Evolutionary conservation across 2,797 vertebrate species (phyloP).

Genomic region (Tragopan temminckii): DNA sequence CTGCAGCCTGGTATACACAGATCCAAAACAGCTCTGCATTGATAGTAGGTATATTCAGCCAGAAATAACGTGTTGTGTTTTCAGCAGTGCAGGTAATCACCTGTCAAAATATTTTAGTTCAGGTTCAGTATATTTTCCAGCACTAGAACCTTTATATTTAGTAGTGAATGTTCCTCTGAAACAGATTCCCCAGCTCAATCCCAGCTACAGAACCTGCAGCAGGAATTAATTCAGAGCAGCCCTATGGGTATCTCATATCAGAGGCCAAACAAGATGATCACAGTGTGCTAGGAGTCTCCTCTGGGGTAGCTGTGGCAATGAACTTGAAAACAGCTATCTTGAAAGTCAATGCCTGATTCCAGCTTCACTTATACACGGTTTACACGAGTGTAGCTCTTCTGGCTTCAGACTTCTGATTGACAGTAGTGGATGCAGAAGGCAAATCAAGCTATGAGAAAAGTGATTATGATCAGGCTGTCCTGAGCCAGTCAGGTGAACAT

Average conservation of each 20-base stretch:
- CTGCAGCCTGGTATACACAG: background rate
- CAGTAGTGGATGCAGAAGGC: background rate
- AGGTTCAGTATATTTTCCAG: constrained; percentile 14
- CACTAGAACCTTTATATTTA: background rate
- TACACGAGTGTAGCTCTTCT: constrained; percentile 23
- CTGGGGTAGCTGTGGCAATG: constrained; percentile 50
- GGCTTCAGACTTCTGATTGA: constrained; percentile 33
- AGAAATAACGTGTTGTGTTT: constrained; percentile 13
- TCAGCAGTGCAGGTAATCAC: constrained; percentile 44
- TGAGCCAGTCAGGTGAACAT: constrained; percentile 1
- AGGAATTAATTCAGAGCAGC: constrained; percentile 48
- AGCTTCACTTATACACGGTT: constrained; percentile 32
- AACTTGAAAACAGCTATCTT: constrained; percentile 65
- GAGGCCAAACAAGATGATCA: constrained; percentile 44
- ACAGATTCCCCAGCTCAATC: background rate
- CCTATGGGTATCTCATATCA: background rate
- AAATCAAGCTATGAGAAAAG: constrained; percentile 23
- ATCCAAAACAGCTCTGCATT: background rate
- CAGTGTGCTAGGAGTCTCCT: constrained; percentile 17
- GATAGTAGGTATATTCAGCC: constrained; percentile 25
- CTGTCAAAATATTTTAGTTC: constrained; percentile 52
- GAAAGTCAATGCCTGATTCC: background rate
- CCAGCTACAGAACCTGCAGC: background rate
- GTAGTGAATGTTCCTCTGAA: constrained; percentile 12
- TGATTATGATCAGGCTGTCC: constrained; percentile 21